These are phyloP conservation scores for Gracilinanus agilis DNA, from an alignment of 2,113 vertebrate genomes.

Conservation along the genomic window DNA sequence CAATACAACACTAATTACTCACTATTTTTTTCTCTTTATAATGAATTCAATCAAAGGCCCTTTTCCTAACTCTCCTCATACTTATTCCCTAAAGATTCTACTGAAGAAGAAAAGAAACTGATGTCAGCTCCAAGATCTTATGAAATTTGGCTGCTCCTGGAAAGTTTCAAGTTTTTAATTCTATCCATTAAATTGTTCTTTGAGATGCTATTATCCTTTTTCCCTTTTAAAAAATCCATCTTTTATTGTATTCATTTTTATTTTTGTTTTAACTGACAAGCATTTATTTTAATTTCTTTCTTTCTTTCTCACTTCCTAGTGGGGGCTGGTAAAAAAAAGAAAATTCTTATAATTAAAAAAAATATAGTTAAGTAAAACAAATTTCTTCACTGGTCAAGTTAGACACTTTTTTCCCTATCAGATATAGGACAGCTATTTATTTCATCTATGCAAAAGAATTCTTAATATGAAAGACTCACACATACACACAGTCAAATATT, in stretches of 20 bases:
- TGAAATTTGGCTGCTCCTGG: background rate
- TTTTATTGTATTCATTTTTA: background rate
- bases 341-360: too few species aligned
- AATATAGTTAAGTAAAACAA: background rate
- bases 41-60: background rate
- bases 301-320: background rate
- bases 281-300: background rate
- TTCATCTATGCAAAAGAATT: background rate
- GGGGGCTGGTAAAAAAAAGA: too few species aligned
- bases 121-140: background rate
- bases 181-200: background rate
- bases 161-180: background rate
- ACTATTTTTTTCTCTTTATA: background rate
- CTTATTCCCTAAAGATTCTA: background rate
- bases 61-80: background rate
- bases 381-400: background rate
- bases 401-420: background rate
- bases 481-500: background rate
- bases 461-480: background rate
- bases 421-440: background rate
- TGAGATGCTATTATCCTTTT: background rate
- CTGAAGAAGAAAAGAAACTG: constrained; percentile 12
- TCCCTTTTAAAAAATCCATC: background rate
- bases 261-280: background rate
- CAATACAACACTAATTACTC: constrained; percentile 12